These are phyloP conservation scores for Acrossocheilus wenchowensis DNA, from an alignment of 2,797 vertebrate species.

Conservation along the genomic window DNA sequence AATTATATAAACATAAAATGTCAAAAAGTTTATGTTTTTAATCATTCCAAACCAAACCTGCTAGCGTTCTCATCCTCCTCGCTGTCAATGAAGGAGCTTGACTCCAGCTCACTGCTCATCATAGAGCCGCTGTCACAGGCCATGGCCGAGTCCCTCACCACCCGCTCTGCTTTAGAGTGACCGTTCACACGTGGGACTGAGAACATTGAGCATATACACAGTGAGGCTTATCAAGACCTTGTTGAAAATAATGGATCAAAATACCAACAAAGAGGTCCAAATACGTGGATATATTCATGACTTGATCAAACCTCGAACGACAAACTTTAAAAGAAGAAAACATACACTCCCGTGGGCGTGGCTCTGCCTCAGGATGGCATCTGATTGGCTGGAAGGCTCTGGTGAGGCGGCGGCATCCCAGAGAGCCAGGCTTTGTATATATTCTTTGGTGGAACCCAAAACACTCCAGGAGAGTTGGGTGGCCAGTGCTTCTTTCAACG, in stretches of 20 bases:
- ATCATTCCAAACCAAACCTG: constrained; percentile 76
- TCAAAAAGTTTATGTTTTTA: background rate
- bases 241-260: background rate
- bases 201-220: constrained; percentile 8
- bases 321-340: constrained; percentile 13
- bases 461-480: constrained; percentile 78
- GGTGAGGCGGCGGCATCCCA: constrained; percentile 62
- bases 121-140: constrained; percentile 89
- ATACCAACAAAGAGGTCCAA: background rate
- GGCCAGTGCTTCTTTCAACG: constrained; percentile 68
- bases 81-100: constrained; percentile 94
- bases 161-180: constrained; percentile 87
- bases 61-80: constrained; percentile 93
- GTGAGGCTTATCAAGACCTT: background rate
- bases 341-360: constrained; percentile 60
- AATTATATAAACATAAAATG: background rate
- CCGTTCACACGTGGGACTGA: constrained; percentile 91
- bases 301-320: constrained; percentile 42
- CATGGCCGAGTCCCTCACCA: constrained; percentile 84
- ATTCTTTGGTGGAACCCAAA: constrained; percentile 72
- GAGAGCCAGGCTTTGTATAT: constrained; percentile 61
- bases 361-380: constrained; percentile 80
- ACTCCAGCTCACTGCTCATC: constrained; percentile 97
- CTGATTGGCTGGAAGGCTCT: constrained; percentile 80
- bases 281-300: constrained; percentile 29